Percentiles rank a stretch among this genome's conserved stretches.
These are phyloP conservation scores for Mactromeris polynyma DNA, from an alignment of 2,888 invertebrate genomes.

Conservation along the genomic window DNA sequence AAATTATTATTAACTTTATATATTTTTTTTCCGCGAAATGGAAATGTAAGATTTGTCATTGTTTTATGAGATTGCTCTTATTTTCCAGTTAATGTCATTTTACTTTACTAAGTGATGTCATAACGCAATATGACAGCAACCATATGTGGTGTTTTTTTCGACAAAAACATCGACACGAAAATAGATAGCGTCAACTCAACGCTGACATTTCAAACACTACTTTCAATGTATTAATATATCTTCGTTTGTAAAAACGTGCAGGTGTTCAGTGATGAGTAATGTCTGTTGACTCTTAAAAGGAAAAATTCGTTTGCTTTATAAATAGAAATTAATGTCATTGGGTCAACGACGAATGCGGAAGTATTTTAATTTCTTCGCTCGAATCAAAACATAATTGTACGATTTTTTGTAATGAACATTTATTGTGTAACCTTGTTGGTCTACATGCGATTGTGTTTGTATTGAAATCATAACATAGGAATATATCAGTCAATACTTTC, in stretches of 20 bases:
- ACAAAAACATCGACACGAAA: background rate
- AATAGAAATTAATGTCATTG: background rate
- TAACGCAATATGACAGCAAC: background rate
- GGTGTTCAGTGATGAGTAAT: background rate
- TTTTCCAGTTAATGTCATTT: background rate
- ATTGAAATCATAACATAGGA: no score
- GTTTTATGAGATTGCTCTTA: background rate
- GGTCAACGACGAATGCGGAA: no score
- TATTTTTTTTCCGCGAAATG: no score
- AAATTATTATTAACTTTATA: no score
- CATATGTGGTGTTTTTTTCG: background rate
- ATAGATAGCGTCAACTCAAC: background rate
- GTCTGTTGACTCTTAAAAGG: background rate
- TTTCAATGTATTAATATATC: background rate
- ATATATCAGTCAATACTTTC: no score
- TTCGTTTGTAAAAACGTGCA: background rate
- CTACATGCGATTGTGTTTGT: no score
- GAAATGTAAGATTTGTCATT: no score
- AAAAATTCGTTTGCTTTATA: background rate
- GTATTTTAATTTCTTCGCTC: no score
- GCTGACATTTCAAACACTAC: slow-evolving; percentile 1
- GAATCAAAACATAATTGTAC: no score
- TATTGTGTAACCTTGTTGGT: no score
- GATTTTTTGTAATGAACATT: no score
- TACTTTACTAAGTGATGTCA: background rate